Evolutionary conservation across 2,113 vertebrate genomes (phyloP).

Genomic region (Pavo muticus): DNA sequence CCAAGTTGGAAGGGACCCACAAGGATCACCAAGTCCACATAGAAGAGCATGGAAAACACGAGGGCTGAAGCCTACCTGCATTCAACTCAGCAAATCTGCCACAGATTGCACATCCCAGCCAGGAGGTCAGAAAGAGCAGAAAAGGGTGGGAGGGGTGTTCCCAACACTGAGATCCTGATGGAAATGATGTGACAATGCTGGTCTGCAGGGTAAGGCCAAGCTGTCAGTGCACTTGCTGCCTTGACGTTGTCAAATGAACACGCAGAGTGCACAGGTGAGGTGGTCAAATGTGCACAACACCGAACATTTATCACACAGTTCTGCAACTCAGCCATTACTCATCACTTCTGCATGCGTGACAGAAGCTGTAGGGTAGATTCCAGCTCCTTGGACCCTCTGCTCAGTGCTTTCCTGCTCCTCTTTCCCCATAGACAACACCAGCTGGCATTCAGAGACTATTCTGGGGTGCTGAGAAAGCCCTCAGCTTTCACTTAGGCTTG

Average conservation of each 20-base stretch:
- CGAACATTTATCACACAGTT: background rate
- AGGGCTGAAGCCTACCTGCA: background rate
- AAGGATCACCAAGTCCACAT: background rate
- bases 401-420: background rate
- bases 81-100: background rate
- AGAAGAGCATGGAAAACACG: background rate
- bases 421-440: background rate
- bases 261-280: background rate
- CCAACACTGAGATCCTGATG: background rate
- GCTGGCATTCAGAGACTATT: background rate
- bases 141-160: background rate
- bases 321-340: background rate
- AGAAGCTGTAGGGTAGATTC: background rate
- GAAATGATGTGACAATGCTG: background rate
- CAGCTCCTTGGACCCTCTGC: background rate
- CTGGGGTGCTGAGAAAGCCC: background rate
- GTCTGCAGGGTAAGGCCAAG: background rate
- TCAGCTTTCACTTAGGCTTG: background rate
- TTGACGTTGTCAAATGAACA: background rate
- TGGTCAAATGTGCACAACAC: background rate
- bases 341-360: background rate
- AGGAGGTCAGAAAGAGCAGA: background rate
- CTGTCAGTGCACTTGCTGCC: background rate
- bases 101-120: accelerated
- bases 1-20: background rate